phyloP scores from a whole-genome alignment of 2,888 invertebrate species.

The Andrena praecox region DNA sequence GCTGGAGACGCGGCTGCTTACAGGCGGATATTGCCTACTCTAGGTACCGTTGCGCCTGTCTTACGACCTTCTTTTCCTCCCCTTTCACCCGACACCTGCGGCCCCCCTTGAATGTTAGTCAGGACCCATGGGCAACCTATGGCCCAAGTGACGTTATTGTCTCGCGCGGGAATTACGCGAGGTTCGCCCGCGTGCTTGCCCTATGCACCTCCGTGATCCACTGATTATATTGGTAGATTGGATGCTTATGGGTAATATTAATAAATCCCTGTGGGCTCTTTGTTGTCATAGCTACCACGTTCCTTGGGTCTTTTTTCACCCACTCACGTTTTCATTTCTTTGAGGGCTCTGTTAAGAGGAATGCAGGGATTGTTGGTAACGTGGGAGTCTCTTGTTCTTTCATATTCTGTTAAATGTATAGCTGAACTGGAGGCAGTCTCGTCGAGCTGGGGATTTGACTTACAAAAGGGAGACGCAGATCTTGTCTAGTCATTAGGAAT shows the following conservation, averaged over 20 bases:
- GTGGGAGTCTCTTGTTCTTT: too few relatives aligned
- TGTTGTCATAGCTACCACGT: too few relatives aligned
- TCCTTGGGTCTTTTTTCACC: too few relatives aligned
- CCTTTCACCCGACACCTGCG: constrained; percentile 43
- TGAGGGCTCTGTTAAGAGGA: too few relatives aligned
- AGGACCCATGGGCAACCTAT: constrained; percentile 69
- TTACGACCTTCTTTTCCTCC: constrained; percentile 56
- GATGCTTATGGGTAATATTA: not conserved
- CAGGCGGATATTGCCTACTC: constrained; percentile 83
- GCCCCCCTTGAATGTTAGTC: constrained; percentile 72
- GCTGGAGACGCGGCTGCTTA: constrained; percentile 78
- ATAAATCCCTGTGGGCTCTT: not conserved
- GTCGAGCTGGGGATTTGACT: too few relatives aligned
- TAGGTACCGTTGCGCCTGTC: constrained; percentile 79
- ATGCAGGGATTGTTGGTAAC: too few relatives aligned
- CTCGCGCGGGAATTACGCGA: constrained; percentile 44
- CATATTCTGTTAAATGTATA: too few relatives aligned
- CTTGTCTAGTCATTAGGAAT: too few relatives aligned
- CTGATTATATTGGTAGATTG: constrained; percentile 12
- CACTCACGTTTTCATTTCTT: too few relatives aligned
- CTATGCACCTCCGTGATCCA: constrained; percentile 30
- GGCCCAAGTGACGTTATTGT: constrained; percentile 55
- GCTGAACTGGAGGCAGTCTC: too few relatives aligned
- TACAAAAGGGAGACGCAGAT: too few relatives aligned
- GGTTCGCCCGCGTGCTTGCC: constrained; percentile 16